Conservation (phyloP, 2,888 invertebrate genomes). For the Leptogaster cylindrica region DNA sequence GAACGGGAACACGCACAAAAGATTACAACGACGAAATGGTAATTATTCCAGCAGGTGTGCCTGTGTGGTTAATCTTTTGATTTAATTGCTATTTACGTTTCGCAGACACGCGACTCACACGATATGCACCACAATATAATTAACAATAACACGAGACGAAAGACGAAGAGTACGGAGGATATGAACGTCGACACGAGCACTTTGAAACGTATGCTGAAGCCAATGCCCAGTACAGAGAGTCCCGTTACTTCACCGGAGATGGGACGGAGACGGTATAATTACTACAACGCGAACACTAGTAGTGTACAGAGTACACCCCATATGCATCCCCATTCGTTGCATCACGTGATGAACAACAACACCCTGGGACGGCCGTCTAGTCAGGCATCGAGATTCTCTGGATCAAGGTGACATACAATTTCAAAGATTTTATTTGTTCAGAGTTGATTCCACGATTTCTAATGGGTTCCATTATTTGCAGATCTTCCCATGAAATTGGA, state of each 20-base stretch:
- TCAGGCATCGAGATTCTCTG: slow-evolving; percentile 71
- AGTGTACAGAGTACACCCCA: slow-evolving; percentile 66
- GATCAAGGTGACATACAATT: slow-evolving; percentile 64
- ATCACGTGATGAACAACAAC: slow-evolving; percentile 66
- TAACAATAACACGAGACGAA: slow-evolving; percentile 78
- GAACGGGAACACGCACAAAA: slow-evolving; percentile 67
- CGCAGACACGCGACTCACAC: slow-evolving; percentile 71
- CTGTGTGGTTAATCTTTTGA: slow-evolving; percentile 23
- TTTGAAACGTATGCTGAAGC: slow-evolving; percentile 91
- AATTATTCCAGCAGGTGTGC: slow-evolving; percentile 43
- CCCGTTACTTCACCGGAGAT: slow-evolving; percentile 91
- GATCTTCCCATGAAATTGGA: slow-evolving; percentile 76
- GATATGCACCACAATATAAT: slow-evolving; percentile 74
- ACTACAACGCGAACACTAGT: slow-evolving; percentile 64
- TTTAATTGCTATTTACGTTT: slow-evolving; percentile 21
- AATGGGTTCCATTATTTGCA: no score
- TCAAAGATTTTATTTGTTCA: no score
- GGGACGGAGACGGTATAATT: slow-evolving; percentile 79
- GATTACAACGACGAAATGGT: slow-evolving; percentile 76
- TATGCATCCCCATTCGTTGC: slow-evolving; percentile 65
- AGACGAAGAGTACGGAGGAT: slow-evolving; percentile 91
- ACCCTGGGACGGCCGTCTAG: slow-evolving; percentile 66
- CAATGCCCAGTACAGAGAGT: slow-evolving; percentile 88
- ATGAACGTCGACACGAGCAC: slow-evolving; percentile 73
- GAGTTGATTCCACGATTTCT: no score